A percentile compares a stretch with the other conserved stretches of the same genome.
phyloP scores from a whole-genome alignment of 1,140 invertebrate genomes.

The Anastrepha ludens region DNA sequence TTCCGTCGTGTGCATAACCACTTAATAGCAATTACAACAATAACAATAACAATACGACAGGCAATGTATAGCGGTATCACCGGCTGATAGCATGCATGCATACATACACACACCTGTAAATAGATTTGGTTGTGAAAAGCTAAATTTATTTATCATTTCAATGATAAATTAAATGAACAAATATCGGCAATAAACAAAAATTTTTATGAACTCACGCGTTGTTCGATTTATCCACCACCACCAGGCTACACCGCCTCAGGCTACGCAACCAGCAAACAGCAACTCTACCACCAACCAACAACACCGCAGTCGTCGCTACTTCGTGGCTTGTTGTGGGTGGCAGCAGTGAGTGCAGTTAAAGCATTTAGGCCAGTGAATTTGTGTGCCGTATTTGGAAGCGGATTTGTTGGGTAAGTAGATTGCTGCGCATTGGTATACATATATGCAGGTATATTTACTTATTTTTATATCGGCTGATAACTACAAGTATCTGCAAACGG shows the following conservation, averaged over 20 bases:
- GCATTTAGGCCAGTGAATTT: not conserved
- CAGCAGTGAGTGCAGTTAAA: not conserved
- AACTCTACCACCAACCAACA: not conserved
- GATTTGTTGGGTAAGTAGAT: not conserved
- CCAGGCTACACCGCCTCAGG: not conserved
- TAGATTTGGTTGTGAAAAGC: not conserved
- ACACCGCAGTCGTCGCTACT: not conserved
- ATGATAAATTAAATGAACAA: slow-evolving; percentile 32
- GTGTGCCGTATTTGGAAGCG: not conserved
- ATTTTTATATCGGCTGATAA: too few species aligned
- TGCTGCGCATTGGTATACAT: too few species aligned
- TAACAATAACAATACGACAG: not conserved
- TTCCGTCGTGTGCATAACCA: slow-evolving; percentile 5
- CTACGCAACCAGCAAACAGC: not conserved
- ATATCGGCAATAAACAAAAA: slow-evolving; percentile 37
- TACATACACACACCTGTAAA: not conserved
- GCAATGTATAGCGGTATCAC: not conserved
- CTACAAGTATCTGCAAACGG: too few species aligned
- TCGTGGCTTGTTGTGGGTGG: slow-evolving; percentile 30
- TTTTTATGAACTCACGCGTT: slow-evolving; percentile 8
- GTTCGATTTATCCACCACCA: not conserved
- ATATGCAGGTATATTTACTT: too few species aligned
- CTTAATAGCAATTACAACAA: slow-evolving; percentile 2
- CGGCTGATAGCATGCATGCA: not conserved
- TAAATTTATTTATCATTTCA: slow-evolving; percentile 41